Percentiles rank a stretch among this genome's conserved stretches.
These are phyloP conservation scores for Sphaeridia pumilis DNA, from an alignment of 2,888 invertebrate species.

Conservation along the genomic window DNA sequence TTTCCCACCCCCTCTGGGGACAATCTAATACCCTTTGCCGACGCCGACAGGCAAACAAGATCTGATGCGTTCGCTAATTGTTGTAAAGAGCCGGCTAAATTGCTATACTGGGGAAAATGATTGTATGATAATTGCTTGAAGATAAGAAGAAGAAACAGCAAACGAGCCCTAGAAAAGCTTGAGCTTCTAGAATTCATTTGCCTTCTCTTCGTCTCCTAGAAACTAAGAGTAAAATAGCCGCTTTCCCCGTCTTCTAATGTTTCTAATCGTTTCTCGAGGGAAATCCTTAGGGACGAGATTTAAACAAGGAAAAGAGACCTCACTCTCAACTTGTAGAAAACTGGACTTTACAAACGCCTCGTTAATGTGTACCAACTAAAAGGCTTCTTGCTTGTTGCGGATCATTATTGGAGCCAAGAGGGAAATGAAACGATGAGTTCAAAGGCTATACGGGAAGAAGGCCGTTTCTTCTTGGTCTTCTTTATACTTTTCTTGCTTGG, in stretches of 20 bases:
- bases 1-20: too few relatives aligned
- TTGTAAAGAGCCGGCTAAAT: background rate
- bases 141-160: background rate
- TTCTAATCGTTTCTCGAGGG: background rate
- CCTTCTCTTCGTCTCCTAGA: too few relatives aligned
- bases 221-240: too few relatives aligned
- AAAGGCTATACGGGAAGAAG: slow-evolving; percentile 19
- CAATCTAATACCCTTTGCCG: too few relatives aligned
- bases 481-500: too few relatives aligned
- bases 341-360: slow-evolving; percentile 4
- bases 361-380: slow-evolving; percentile 17
- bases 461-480: slow-evolving; percentile 14
- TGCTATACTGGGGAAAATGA: background rate
- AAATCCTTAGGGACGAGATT: background rate
- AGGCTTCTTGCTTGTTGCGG: slow-evolving; percentile 16
- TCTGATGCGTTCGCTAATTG: background rate
- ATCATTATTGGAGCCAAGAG: background rate
- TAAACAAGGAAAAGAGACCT: slow-evolving; percentile 2
- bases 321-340: slow-evolving; percentile 19
- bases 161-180: background rate
- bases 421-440: slow-evolving; percentile 20
- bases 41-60: background rate
- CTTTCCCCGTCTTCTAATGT: too few relatives aligned
- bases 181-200: too few relatives aligned
- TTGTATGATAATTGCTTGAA: background rate